A percentile compares a stretch with the other conserved stretches of the same genome.
phyloP scores from a whole-genome alignment of 2,888 invertebrate species.

The Aleiodes testaceus region DNA sequence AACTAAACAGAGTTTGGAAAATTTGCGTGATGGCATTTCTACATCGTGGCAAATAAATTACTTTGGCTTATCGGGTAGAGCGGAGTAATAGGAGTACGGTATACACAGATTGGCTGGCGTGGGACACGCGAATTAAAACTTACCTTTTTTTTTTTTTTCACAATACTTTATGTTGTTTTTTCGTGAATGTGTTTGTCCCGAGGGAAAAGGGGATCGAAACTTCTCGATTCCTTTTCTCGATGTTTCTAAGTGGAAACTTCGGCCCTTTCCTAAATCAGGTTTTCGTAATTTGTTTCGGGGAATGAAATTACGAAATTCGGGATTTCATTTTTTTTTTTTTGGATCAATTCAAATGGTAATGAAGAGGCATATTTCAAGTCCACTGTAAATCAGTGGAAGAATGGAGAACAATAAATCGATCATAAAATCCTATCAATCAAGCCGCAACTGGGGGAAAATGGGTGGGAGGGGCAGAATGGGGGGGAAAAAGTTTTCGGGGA shows the following conservation, averaged over 20 bases:
- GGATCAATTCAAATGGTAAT: not conserved
- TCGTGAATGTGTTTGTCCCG: slow-evolving; percentile 26
- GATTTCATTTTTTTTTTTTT: no score
- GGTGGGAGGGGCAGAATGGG: slow-evolving; percentile 36
- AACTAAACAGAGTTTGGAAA: slow-evolving; percentile 36
- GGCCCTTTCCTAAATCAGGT: no score
- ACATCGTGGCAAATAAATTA: slow-evolving; percentile 71
- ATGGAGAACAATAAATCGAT: slow-evolving; percentile 51
- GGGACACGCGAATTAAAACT: slow-evolving; percentile 73
- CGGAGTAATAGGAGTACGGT: slow-evolving; percentile 71
- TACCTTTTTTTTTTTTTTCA: slow-evolving; percentile 49
- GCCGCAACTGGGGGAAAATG: slow-evolving; percentile 35
- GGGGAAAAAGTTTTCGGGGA: slow-evolving; percentile 21
- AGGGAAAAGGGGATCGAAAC: slow-evolving; percentile 25
- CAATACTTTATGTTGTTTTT: no score
- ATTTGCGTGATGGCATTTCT: slow-evolving; percentile 71
- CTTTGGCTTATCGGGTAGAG: slow-evolving; percentile 66
- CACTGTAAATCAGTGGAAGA: slow-evolving; percentile 53
- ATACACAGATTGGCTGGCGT: slow-evolving; percentile 71
- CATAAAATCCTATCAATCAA: slow-evolving; percentile 68
- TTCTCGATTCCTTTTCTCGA: slow-evolving; percentile 19
- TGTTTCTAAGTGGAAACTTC: not conserved
- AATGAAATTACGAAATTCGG: no score
- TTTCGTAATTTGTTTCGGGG: no score
- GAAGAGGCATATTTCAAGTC: slow-evolving; percentile 36